A percentile compares a stretch with the other conserved stretches of the same genome.
Conservation (phyloP, 2,797 vertebrate species). For the Alfaro cultratus region DNA sequence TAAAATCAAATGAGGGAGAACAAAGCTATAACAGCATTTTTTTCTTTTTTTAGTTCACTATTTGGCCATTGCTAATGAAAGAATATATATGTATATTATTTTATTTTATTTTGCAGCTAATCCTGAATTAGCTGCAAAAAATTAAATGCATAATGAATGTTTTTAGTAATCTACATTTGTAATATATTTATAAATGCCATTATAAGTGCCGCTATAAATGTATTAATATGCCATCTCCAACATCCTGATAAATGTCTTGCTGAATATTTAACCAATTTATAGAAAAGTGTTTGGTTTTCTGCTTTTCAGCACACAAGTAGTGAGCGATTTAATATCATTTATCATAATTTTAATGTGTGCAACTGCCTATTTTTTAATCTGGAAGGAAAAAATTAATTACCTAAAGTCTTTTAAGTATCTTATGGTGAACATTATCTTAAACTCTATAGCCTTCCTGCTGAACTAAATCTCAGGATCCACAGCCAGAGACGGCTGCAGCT, state of each 20-base stretch:
- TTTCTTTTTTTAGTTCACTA: neutral
- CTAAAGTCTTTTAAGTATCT: neutral
- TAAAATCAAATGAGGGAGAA: neutral
- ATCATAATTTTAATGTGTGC: neutral
- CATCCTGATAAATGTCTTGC: neutral
- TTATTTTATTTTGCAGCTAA: too few species aligned
- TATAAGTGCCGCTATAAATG: neutral
- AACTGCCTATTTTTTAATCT: neutral
- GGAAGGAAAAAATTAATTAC: neutral
- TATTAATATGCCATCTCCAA: neutral
- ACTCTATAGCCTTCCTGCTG: neutral
- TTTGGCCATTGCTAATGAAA: too few species aligned
- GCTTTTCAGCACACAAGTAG: neutral
- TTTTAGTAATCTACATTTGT: neutral
- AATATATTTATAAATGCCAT: neutral
- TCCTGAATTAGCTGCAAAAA: neutral
- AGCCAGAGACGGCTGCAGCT: conserved; percentile 8
- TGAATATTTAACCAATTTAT: neutral
- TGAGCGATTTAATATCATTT: neutral
- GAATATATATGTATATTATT: too few species aligned
- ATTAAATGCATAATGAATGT: neutral
- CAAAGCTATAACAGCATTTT: neutral
- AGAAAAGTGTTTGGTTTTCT: neutral
- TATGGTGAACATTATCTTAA: neutral
- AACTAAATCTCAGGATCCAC: neutral